phyloP scores from a whole-genome alignment of 2,797 vertebrate species.

The Tokudaia muenninki region DNA sequence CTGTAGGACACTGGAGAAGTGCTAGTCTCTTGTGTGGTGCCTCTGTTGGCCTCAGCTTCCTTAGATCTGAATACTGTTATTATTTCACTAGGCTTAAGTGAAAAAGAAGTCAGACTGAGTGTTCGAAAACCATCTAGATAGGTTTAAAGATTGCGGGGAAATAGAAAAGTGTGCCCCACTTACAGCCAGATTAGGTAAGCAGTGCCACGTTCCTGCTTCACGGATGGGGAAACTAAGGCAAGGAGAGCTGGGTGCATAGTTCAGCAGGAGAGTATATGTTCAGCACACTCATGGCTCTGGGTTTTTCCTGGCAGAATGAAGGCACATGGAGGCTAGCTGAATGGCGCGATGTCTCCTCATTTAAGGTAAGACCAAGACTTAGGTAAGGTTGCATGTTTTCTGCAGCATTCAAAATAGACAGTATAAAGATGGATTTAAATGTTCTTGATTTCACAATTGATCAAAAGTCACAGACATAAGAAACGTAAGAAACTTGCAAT shows the following conservation, averaged over 20 bases:
- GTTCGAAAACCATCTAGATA: neutral
- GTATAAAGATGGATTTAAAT: neutral
- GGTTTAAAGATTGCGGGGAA: neutral
- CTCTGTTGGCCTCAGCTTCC: neutral
- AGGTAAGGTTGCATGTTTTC: neutral
- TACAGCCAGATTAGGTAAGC: neutral
- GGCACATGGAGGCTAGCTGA: neutral
- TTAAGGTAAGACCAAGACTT: neutral
- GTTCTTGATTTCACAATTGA: neutral
- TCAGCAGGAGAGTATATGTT: too few species aligned
- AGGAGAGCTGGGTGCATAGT: neutral
- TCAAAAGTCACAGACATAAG: neutral
- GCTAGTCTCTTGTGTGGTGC: neutral
- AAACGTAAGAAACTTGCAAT: neutral
- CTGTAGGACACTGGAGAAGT: too few species aligned
- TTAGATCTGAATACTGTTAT: neutral
- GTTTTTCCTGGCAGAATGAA: neutral
- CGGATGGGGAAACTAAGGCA: neutral
- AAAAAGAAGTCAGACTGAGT: neutral
- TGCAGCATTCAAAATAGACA: neutral
- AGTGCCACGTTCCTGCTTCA: neutral
- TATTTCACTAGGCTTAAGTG: neutral
- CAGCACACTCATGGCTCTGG: too few species aligned
- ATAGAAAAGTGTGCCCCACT: neutral
- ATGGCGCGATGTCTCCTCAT: fast-evolving